Base-by-base conservation (phyloP, 2,113 vertebrate genomes). In the Dipodomys spectabilis region DNA sequence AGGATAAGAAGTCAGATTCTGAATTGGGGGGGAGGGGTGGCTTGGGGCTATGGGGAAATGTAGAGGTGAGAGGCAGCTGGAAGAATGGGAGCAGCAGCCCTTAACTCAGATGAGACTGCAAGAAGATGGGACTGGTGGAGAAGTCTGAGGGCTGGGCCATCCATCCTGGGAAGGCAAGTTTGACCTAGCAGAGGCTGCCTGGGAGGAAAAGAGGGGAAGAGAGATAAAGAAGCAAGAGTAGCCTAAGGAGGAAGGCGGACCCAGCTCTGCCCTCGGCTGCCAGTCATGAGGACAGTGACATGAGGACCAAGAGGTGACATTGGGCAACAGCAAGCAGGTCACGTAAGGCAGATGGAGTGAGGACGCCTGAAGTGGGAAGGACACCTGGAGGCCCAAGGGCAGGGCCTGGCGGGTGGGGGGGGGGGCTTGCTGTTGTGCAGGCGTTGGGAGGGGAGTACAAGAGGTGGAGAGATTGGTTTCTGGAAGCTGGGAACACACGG, bases 241-340 rank as follows among this genome's bases (percentile, higher is more conserved):
- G 23, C 30, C 28, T 15, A 2, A 45, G 30, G 32, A 7, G 0
- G 10, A 1, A 2, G 49, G 3, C 30, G 45, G 15, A 6, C 0
- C 23, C 0, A 0, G 64, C n/a, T 12, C 27, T 11, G 9, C 20
- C 80, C 19, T 9, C 0, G 73, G 68, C 53, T 23, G 5, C n/a
- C 9, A 5, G 44, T 8, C 25, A 25, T 9, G 25, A 20, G n/a
- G 35, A 75, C 6, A 12, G 64, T 19, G 5, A 28, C 28, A 53
- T 1, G 8, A 25, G 77, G 13, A 68, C 68, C 3, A 0, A 20
- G 57, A 7, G 0, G 22, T 6, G 35, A 30, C 7, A 0, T 0
- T 8, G 2, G 15, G 13, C 13, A 0, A n/a, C 49, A 16, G 18
- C n/a, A 0, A 0, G n/a, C 69, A 39, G 60, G 69, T 27, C 82